Evolutionary conservation across 2,888 invertebrate species (phyloP), one percentile per base, ranked within the genome.

Genomic region (Euplagia quadripunctaria): DNA sequence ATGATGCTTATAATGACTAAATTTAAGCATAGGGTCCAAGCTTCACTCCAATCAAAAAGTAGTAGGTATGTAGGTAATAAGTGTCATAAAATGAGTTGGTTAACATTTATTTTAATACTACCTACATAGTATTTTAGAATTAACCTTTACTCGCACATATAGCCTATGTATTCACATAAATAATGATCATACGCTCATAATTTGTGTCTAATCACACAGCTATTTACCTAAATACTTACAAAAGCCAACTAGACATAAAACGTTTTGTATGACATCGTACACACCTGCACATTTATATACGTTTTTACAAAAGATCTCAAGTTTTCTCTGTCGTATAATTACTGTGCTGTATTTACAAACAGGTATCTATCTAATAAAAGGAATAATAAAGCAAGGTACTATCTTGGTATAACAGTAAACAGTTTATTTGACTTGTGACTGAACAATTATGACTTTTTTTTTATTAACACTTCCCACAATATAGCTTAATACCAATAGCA

Each of bases 171-270:
- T n/a, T 64, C 61, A 71, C 51, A 73, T 84, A 78, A 76, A 78
- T 80, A 74, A 82, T 75, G 75, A 69, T 74, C 74, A 74, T 72
- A 78, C 68, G 71, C 82, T 74, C 73, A 77, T 82, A 84, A 80
- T 55, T 82, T 71, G 74, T 74, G 55, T 42, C 64, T 80, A 82
- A 77, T 80, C 79, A 82, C 75, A 74, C 69, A 70, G 74, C 70
- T 74, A 82, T 84, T 82, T 79, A 84, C 72, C 74, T 83, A 82
- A 82, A 84, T 79, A 72, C 79, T 67, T 71, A 67, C 71, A 43
- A 79, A 69, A 81, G 71, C 67, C 43, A 72, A 72, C 69, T 64
- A 64, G 73, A 43, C 74, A 70, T 72, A 61, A 8, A 77, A 77
- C 52, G 68, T 46, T 76, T 68, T 64, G 49, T 31, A 66, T 20